Percentiles rank a stretch among this genome's conserved stretches.
These are phyloP conservation scores for Pituophis catenifer DNA, from an alignment of 2,113 vertebrate species.

Conservation along the genomic window DNA sequence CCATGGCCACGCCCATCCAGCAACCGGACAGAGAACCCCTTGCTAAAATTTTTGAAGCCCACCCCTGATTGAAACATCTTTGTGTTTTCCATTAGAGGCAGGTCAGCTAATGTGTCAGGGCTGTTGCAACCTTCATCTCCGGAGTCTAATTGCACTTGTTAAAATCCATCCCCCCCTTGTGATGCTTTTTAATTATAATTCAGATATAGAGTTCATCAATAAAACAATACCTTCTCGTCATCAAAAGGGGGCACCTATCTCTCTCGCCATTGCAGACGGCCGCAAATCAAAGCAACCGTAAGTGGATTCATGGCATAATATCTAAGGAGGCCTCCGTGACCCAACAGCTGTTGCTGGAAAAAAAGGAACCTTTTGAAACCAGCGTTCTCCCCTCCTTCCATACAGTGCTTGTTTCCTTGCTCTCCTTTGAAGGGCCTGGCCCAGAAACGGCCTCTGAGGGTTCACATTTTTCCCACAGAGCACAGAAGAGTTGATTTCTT, in stretches of 20 bases:
- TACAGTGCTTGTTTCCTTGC: not conserved
- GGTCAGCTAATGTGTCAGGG: too few species aligned
- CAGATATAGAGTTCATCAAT: not conserved
- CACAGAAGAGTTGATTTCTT: not conserved
- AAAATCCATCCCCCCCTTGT: not conserved
- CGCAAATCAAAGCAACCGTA: not conserved
- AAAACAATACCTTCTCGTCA: not conserved
- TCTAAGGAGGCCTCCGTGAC: not conserved
- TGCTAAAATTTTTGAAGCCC: too few species aligned
- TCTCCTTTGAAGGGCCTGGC: not conserved
- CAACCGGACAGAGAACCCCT: too few species aligned
- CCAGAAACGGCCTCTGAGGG: rapidly evolving
- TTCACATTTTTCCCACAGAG: rapidly evolving
- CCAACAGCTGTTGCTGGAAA: not conserved
- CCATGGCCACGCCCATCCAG: too few species aligned
- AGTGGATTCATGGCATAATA: not conserved
- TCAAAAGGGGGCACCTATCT: not conserved
- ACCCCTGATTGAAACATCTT: too few species aligned
- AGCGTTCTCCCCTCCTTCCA: too few species aligned
- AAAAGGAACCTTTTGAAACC: not conserved
- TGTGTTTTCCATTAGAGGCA: not conserved
- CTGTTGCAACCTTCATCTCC: not conserved
- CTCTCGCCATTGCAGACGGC: not conserved
- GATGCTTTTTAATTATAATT: not conserved
- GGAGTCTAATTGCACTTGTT: not conserved